These are phyloP conservation scores for Pangasius djambal DNA, from an alignment of 2,797 vertebrate species.

Conservation along the genomic window DNA sequence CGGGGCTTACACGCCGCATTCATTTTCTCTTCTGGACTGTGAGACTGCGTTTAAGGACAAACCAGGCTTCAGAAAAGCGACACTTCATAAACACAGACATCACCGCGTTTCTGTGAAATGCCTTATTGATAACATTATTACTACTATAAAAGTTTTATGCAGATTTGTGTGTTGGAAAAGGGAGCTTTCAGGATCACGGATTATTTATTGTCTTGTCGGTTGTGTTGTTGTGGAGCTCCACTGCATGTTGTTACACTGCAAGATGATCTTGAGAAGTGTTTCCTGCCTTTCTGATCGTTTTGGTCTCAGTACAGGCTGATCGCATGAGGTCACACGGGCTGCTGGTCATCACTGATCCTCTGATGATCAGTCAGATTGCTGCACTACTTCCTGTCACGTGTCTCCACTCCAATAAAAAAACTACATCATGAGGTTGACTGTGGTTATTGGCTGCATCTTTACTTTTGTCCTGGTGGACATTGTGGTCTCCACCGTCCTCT, in stretches of 20 bases:
- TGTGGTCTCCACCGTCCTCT: constrained; percentile 82
- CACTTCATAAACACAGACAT: too few species aligned
- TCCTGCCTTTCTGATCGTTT: neutral
- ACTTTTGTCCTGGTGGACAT: constrained; percentile 76
- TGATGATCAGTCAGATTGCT: neutral
- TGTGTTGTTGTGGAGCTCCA: neutral
- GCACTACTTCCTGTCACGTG: neutral
- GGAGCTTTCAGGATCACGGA: neutral
- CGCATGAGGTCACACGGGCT: too few species aligned
- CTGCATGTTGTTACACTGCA: neutral
- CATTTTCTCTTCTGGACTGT: constrained; percentile 13
- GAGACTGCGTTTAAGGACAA: neutral
- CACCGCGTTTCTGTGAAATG: neutral
- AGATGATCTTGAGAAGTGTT: neutral
- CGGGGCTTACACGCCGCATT: neutral
- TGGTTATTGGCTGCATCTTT: constrained; percentile 73
- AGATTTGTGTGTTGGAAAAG: neutral
- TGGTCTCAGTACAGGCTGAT: constrained; percentile 13
- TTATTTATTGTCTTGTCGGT: neutral
- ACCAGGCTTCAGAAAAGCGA: neutral
- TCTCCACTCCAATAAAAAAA: neutral
- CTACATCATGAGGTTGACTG: constrained; percentile 76
- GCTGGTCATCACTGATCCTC: neutral
- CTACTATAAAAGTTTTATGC: neutral
- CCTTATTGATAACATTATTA: neutral